Evolutionary conservation across 2,797 vertebrate species (phyloP).

Genomic region (Gallirallus australis): DNA sequence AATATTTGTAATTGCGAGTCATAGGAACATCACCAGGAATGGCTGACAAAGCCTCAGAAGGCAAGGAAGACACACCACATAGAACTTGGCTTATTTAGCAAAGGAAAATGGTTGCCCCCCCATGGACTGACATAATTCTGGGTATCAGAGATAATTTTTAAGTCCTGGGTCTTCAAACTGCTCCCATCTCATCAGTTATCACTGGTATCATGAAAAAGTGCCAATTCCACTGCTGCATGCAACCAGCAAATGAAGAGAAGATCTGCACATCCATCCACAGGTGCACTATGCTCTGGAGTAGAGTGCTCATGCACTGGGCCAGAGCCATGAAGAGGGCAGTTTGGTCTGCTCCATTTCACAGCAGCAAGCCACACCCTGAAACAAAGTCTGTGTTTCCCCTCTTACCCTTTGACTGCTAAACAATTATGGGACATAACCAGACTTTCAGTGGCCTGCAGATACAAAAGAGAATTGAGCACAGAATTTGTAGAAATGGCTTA

Average conservation of each 20-base stretch:
- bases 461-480: neutral
- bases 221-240: neutral
- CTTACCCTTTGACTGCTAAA: neutral
- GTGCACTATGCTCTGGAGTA: neutral
- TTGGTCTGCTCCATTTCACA: neutral
- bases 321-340: neutral
- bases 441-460: neutral
- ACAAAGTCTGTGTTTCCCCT: neutral
- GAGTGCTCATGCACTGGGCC: neutral
- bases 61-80: neutral
- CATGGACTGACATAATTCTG: neutral
- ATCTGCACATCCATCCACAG: neutral
- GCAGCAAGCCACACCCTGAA: neutral
- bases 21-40: neutral
- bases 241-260: neutral
- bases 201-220: neutral
- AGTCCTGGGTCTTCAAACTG: neutral
- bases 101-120: neutral
- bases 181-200: neutral
- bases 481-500: neutral
- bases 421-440: neutral
- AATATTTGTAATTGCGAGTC: neutral
- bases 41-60: neutral
- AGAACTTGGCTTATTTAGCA: neutral
- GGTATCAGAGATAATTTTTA: neutral